These are phyloP conservation scores for Diuraphis noxia DNA, from an alignment of 1,140 invertebrate genomes.

Conservation along the genomic window DNA sequence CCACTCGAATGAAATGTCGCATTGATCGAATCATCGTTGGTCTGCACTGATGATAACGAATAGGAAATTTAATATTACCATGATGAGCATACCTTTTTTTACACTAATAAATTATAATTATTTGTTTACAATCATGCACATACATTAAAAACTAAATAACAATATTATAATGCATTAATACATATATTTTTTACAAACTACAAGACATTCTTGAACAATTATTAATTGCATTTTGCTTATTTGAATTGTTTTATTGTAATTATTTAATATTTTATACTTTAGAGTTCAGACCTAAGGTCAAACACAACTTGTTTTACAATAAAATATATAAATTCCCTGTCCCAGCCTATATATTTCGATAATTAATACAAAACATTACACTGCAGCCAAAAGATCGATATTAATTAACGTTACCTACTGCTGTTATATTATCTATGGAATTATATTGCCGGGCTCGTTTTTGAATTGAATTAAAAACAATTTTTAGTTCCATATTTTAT, in stretches of 20 bases:
- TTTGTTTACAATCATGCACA: not conserved
- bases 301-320: not conserved
- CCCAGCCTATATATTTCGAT: not conserved
- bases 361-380: not conserved
- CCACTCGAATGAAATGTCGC: not conserved
- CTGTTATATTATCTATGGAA: not conserved
- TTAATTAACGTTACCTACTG: not conserved
- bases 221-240: not conserved
- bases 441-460: not conserved
- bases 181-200: not conserved
- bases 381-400: not conserved
- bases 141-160: not conserved
- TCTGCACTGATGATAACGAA: not conserved
- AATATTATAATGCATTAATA: not conserved
- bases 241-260: not conserved
- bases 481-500: not conserved
- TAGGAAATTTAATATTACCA: not conserved
- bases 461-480: not conserved
- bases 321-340: not conserved
- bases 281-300: not conserved
- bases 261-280: conserved; percentile 1
- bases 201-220: not conserved
- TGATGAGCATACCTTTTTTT: not conserved
- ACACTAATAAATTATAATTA: not conserved
- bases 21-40: not conserved